A percentile compares a stretch with the other conserved stretches of the same genome.
These are phyloP conservation scores for Lepisosteus osseus DNA, from an alignment of 2,113 vertebrate genomes.

Conservation along the genomic window DNA sequence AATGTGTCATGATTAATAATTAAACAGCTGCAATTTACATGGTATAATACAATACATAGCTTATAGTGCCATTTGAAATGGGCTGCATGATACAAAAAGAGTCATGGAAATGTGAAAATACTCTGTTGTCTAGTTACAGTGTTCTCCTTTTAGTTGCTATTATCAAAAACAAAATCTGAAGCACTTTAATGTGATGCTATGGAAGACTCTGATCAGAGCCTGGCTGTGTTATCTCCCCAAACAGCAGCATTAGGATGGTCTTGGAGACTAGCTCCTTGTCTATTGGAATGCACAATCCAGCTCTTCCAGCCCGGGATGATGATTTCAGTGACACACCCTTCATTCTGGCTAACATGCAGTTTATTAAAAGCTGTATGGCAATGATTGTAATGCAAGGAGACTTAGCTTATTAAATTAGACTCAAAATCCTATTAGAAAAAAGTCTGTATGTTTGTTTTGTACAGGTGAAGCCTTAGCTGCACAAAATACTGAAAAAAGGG, in stretches of 20 bases:
- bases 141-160: neutral
- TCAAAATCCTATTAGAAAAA: neutral
- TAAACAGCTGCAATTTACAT: too few relatives aligned
- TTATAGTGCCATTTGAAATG: too few relatives aligned
- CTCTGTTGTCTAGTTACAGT: too few relatives aligned
- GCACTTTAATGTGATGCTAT: neutral
- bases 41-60: too few relatives aligned
- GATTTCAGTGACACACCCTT: neutral
- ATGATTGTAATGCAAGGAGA: slow-evolving; percentile 1
- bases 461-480: too few relatives aligned
- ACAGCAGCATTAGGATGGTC: neutral
- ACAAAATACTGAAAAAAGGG: too few relatives aligned
- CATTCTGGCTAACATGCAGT: neutral
- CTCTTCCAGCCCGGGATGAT: neutral
- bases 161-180: neutral
- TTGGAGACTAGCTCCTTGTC: neutral
- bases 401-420: neutral
- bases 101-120: too few relatives aligned
- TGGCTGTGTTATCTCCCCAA: neutral
- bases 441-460: neutral
- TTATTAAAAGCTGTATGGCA: neutral
- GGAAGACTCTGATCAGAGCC: neutral
- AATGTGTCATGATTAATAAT: too few relatives aligned
- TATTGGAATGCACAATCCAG: neutral
- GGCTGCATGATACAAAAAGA: too few relatives aligned